Percentiles rank a stretch among this genome's conserved stretches.
Conservation (phyloP, 92 coral and sea anemone species). For the Scolanthus callimorphus region DNA sequence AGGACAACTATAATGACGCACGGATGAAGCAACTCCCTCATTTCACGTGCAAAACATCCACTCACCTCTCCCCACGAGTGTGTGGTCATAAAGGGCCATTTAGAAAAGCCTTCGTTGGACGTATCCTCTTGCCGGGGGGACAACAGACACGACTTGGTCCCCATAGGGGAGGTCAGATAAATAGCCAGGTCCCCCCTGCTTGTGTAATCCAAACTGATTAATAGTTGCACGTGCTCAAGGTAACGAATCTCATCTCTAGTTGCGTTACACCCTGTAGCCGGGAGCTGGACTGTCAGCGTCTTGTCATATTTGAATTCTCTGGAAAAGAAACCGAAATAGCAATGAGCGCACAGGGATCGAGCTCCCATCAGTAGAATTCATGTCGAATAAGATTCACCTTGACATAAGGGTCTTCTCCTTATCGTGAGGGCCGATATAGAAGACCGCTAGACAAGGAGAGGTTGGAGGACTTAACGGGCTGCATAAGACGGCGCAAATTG, state of each 20-base stretch:
- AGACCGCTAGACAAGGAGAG: too few relatives aligned
- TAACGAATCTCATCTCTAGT: slow-evolving; percentile 85
- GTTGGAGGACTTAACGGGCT: too few relatives aligned
- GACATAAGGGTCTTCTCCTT: too few relatives aligned
- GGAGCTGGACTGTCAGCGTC: slow-evolving; percentile 82
- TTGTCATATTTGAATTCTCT: slow-evolving; percentile 76
- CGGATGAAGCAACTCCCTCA: too few relatives aligned
- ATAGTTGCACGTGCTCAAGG: slow-evolving; percentile 91
- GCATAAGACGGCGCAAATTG: too few relatives aligned
- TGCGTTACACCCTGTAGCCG: slow-evolving; percentile 90
- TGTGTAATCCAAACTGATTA: slow-evolving; percentile 87
- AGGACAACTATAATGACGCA: too few relatives aligned
- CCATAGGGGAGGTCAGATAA: slow-evolving; percentile 97
- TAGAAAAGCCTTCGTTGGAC: slow-evolving; percentile 98
- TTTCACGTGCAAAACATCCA: too few relatives aligned
- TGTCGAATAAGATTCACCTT: too few relatives aligned
- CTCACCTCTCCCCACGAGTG: slow-evolving; percentile 96
- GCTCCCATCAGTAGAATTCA: too few relatives aligned
- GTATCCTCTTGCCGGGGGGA: slow-evolving; percentile 93
- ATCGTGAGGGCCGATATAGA: too few relatives aligned
- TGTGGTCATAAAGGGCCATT: slow-evolving; percentile 99
- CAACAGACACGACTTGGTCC: slow-evolving; percentile 93
- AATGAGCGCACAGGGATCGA: too few relatives aligned
- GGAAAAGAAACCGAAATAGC: too few relatives aligned
- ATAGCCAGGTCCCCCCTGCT: slow-evolving; percentile 92